Base-by-base conservation (phyloP, 2,888 invertebrate species). In the Chymomyza caudatula region DNA sequence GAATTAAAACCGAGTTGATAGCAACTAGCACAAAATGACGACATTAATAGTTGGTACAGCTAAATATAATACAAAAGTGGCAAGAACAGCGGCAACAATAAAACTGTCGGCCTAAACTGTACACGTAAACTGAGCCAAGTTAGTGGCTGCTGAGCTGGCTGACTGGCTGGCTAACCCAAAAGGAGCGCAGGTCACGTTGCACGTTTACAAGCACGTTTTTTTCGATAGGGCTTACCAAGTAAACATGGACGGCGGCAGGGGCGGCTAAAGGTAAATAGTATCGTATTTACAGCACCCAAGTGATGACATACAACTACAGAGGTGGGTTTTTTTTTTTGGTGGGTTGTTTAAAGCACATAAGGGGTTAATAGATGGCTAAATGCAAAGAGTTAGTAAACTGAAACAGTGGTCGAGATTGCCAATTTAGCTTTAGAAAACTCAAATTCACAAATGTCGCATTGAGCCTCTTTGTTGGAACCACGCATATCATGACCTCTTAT, bases 161-260 rank as follows among this genome's bases (percentile, higher is more conserved):
- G 11, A 2, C 3, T 11, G 29, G 29, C 29, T 37, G 11, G 1
- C 3, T 11, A 11, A 11, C 17, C 69, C 67, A 54, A 76, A 72
- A 74, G 84, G 76, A 80, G 70, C 76, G 67, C 57, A 67, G 69
- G 77, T 78, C 84, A 80, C 79, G 79, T 83, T 83, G 74, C 63
- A 60, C 72, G 69, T 62, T 76, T 69, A 58, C 77, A 65, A 53
- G 76, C 78, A 80, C 83, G 80, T 80, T 78, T 83, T 78, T 47
- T 60, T 29, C 11, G 29, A 11, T 6, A 25, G 25, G 29, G 29
- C 29, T 37, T 4, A 37, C n/a, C 29, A 29, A 29, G 29, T 29
- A 11, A 29, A 11, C 4, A 11, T 37, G 29, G 0, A 37, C 29
- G 29, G 29, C 4, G 29, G 11, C 11, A 29, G 25, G 49, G 2